phyloP scores from a whole-genome alignment of 2,113 vertebrate genomes.

The Turnix velox region DNA sequence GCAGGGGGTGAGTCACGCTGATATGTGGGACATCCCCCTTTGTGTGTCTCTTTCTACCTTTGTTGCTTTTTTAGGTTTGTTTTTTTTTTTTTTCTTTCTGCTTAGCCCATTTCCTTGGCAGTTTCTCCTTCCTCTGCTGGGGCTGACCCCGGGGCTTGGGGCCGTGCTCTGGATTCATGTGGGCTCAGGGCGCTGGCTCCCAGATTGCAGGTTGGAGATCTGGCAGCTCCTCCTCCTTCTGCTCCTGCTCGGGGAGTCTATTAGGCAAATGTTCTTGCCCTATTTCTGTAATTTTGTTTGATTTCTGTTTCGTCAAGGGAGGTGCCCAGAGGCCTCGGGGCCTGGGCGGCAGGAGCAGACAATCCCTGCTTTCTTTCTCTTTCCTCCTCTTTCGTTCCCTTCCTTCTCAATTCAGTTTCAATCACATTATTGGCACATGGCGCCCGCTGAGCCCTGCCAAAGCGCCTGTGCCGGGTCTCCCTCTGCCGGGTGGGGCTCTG shows the following conservation, averaged over 20 bases:
- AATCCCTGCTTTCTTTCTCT: slow-evolving; percentile 57
- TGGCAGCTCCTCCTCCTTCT: slow-evolving; percentile 29
- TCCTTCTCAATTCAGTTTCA: slow-evolving; percentile 42
- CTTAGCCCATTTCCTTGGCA: slow-evolving; percentile 57
- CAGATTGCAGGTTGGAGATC: slow-evolving; percentile 55
- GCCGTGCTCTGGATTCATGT: slow-evolving; percentile 27
- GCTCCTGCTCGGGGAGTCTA: slow-evolving; percentile 40
- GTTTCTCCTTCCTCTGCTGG: not conserved
- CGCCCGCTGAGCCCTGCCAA: not conserved
- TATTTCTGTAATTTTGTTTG: slow-evolving; percentile 72
- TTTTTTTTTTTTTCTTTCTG: too few relatives aligned
- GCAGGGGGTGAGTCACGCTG: slow-evolving; percentile 27
- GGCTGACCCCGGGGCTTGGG: slow-evolving; percentile 30
- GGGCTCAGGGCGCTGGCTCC: slow-evolving; percentile 46
- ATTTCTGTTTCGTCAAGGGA: slow-evolving; percentile 76
- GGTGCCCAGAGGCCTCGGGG: slow-evolving; percentile 67
- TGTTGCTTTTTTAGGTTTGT: too few relatives aligned
- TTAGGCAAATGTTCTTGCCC: slow-evolving; percentile 66
- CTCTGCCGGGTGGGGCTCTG: not conserved
- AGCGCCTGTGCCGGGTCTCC: not conserved
- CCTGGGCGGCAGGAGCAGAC: slow-evolving; percentile 63
- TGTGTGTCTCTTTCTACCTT: not conserved
- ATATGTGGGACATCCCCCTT: slow-evolving; percentile 51
- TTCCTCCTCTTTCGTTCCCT: slow-evolving; percentile 36
- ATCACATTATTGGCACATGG: slow-evolving; percentile 45